Conservation (phyloP, 2,797 vertebrate genomes). For the Xiphophorus birchmanni region DNA sequence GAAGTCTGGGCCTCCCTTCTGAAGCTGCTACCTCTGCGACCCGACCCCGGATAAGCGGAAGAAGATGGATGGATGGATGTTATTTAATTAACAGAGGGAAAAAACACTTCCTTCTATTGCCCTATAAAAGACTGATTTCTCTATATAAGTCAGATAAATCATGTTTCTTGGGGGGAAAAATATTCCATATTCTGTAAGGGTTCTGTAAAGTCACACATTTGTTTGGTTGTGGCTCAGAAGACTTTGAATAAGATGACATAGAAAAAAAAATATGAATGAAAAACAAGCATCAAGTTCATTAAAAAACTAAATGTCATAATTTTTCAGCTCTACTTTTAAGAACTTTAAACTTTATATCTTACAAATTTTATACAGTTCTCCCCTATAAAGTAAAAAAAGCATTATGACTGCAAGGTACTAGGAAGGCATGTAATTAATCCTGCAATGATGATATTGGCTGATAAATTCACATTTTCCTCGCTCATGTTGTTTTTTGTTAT, state of each 20-base stretch:
- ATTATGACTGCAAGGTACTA: background rate
- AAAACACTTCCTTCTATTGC: background rate
- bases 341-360: background rate
- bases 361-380: background rate
- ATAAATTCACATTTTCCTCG: background rate
- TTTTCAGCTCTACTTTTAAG: background rate
- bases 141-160: background rate
- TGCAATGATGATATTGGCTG: background rate
- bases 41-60: too few relatives aligned
- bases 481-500: background rate
- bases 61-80: too few relatives aligned
- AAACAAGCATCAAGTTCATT: background rate
- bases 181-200: background rate
- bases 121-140: background rate
- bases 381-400: background rate
- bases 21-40: too few relatives aligned
- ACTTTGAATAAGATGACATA: background rate
- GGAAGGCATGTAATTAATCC: background rate
- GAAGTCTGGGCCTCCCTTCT: too few relatives aligned
- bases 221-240: background rate
- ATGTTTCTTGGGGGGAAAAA: background rate
- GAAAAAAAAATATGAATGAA: background rate
- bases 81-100: background rate
- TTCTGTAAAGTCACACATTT: background rate
- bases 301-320: background rate